Percentiles rank a stretch among this genome's conserved stretches.
These are phyloP conservation scores for Microctonus hyperodae DNA, from an alignment of 2,888 invertebrate species.

Conservation along the genomic window DNA sequence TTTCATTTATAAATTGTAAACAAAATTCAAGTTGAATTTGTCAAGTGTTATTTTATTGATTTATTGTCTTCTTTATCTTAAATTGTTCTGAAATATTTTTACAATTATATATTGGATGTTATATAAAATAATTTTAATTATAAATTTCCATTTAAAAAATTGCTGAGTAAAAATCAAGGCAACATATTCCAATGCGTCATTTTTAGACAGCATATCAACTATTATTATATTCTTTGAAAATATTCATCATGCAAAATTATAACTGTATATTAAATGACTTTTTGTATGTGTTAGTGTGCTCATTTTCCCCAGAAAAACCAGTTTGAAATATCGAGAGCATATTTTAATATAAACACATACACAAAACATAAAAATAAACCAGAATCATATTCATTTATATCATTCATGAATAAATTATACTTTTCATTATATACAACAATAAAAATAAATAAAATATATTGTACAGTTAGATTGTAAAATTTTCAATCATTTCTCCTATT, in stretches of 20 bases:
- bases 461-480: too few species aligned
- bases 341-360: not conserved
- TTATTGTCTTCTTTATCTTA: not conserved
- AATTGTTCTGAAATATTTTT: not conserved
- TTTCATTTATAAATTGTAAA: not conserved
- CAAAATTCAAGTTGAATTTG: not conserved
- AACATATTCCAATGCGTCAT: not conserved
- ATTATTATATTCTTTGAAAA: not conserved
- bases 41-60: not conserved
- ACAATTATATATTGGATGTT: conserved; percentile 18
- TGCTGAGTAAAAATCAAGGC: not conserved
- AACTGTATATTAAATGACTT: not conserved
- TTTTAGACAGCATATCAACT: not conserved
- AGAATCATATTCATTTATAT: not conserved
- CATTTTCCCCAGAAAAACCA: not conserved
- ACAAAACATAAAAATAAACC: not conserved
- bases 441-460: too few species aligned
- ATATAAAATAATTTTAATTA: not conserved
- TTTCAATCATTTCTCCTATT: too few species aligned
- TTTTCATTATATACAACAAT: not conserved
- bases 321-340: conserved; percentile 1
- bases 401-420: not conserved
- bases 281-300: not conserved
- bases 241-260: not conserved
- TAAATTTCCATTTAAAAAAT: not conserved